Evolutionary conservation across 2,113 vertebrate genomes (phyloP).

Genomic region (Megaleporinus macrocephalus): DNA sequence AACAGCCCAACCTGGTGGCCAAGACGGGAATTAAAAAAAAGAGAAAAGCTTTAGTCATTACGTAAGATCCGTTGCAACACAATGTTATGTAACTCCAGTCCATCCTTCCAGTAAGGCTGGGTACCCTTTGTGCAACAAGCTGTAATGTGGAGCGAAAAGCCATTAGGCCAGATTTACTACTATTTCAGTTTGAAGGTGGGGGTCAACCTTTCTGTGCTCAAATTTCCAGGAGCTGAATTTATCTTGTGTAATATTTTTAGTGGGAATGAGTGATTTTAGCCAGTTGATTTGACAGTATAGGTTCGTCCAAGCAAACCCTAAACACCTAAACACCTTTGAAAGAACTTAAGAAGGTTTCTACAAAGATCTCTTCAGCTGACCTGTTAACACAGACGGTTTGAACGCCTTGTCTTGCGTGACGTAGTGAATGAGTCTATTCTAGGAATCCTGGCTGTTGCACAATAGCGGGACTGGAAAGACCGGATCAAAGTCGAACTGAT

Average conservation of each 20-base stretch:
- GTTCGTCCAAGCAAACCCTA: not conserved
- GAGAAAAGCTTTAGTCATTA: slow-evolving; percentile 68
- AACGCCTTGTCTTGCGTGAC: slow-evolving; percentile 10
- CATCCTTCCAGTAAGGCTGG: slow-evolving; percentile 66
- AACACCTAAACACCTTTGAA: not conserved
- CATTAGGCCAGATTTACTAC: slow-evolving; percentile 8
- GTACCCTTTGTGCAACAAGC: slow-evolving; percentile 61
- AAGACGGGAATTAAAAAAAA: not conserved
- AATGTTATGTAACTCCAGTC: slow-evolving; percentile 77
- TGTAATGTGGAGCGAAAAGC: slow-evolving; percentile 37
- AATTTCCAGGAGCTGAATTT: not conserved
- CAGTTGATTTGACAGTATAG: not conserved
- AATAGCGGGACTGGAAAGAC: not conserved
- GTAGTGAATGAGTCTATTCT: slow-evolving; percentile 8
- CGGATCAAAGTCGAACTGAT: not conserved
- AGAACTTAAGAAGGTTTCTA: not conserved
- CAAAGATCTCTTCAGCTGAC: slow-evolving; percentile 33
- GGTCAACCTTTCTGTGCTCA: not conserved
- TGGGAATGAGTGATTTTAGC: not conserved
- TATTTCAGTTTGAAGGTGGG: not conserved
- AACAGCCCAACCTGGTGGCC: slow-evolving; percentile 71
- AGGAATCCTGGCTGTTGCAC: not conserved
- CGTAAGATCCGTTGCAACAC: slow-evolving; percentile 79
- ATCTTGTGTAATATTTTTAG: not conserved
- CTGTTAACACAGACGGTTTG: slow-evolving; percentile 8